A percentile compares a stretch with the other conserved stretches of the same genome.
These are phyloP conservation scores for Trimorus sp. DNA, from an alignment of 2,888 invertebrate genomes.

Conservation along the genomic window DNA sequence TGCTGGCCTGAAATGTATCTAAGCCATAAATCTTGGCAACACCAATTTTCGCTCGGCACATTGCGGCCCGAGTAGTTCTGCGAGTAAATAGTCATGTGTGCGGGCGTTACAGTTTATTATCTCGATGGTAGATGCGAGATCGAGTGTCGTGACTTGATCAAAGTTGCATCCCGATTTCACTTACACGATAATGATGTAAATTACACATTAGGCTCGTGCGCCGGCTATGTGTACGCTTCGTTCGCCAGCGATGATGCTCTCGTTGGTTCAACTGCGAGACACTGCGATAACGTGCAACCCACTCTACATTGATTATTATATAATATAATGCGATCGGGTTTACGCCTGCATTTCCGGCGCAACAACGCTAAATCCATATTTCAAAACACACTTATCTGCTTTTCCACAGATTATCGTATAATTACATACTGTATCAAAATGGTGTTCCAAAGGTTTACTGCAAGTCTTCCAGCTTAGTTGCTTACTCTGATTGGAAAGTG, in stretches of 20 bases:
- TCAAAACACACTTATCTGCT: constrained; percentile 19
- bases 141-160: constrained; percentile 50
- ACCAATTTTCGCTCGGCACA: constrained; percentile 31
- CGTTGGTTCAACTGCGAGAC: constrained; percentile 38
- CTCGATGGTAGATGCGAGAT: constrained; percentile 26
- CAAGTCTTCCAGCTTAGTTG: too few relatives aligned
- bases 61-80: constrained; percentile 30
- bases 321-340: constrained; percentile 38
- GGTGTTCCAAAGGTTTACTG: not conserved
- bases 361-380: constrained; percentile 17
- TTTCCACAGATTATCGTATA: constrained; percentile 25
- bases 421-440: constrained; percentile 5
- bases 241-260: constrained; percentile 43
- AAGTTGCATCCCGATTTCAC: constrained; percentile 52
- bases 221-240: constrained; percentile 38
- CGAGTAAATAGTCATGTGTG: constrained; percentile 24
- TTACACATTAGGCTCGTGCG: constrained; percentile 37
- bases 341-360: constrained; percentile 22
- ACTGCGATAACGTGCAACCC: constrained; percentile 40
- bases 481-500: too few relatives aligned
- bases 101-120: constrained; percentile 40
- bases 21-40: constrained; percentile 27
- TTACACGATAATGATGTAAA: constrained; percentile 48
- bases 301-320: constrained; percentile 50
- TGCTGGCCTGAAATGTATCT: constrained; percentile 26